Evolutionary conservation across 2,888 invertebrate species (phyloP), one percentile per base, ranked within the genome.

Genomic region (Clusia tigrina): DNA sequence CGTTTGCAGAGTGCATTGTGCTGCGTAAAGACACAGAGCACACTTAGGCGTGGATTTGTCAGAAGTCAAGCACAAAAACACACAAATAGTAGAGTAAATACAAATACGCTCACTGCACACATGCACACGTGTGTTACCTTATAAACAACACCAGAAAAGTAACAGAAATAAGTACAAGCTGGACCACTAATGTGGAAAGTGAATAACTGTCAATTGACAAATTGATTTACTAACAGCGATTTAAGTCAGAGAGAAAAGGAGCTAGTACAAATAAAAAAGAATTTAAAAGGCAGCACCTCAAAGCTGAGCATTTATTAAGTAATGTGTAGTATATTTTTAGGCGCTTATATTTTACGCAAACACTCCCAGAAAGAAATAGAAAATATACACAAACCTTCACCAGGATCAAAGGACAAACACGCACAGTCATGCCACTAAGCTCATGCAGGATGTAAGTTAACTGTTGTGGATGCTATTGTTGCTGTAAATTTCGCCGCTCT

Each of bases 141-240:
- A n/a, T n/a, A n/a, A n/a, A n/a, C n/a, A n/a, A n/a, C n/a, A n/a
- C n/a, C n/a, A n/a, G n/a, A n/a, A n/a, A n/a, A n/a, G n/a, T n/a
- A n/a, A n/a, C n/a, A n/a, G n/a, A n/a, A n/a, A n/a, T n/a, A n/a
- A n/a, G n/a, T 32, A 32, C 32, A 32, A 12, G 32, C 32, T 9
- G 32, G 32, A 32, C 15, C 2, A 24, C 26, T 25, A 25, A 26
- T 54, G 15, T 20, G 32, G 15, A 54, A 37, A 37, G 54, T 54
- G 54, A 25, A 54, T 60, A 62, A 67, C 62, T 64, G 67, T 60
- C 65, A 65, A 65, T 67, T 67, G 67, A 25, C 62, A 67, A 65
- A 67, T 67, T 67, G 67, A 67, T 65, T 65, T 62, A n/a, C n/a
- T 62, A 62, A 60, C 62, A 62, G 65, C 60, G 52, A 60, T 46